Conservation (phyloP, 1,140 invertebrate species). For the Dinoponera quadriceps region DNA sequence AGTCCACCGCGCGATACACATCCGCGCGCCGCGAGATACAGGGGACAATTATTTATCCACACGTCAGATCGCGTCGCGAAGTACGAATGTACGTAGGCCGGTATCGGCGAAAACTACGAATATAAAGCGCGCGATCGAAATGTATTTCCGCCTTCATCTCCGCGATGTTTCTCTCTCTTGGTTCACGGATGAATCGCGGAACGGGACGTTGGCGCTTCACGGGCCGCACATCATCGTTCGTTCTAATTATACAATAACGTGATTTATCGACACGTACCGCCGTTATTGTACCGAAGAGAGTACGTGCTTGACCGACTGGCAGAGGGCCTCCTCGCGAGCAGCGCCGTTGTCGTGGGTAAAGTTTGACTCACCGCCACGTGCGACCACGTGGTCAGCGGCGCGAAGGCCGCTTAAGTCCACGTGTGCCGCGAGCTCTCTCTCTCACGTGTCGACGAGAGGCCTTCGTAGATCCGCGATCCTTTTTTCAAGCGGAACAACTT, state of each 20-base stretch:
- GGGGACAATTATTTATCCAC: too few species aligned
- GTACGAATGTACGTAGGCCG: too few species aligned
- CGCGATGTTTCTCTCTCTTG: not conserved
- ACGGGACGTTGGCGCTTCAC: not conserved
- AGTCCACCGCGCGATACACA: too few species aligned
- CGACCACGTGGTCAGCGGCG: slow-evolving; percentile 43
- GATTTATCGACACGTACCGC: slow-evolving; percentile 25
- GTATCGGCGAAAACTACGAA: too few species aligned
- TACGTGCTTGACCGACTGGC: slow-evolving; percentile 30
- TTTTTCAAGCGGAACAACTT: too few species aligned
- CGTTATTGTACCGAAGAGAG: slow-evolving; percentile 39
- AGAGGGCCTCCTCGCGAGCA: slow-evolving; percentile 14
- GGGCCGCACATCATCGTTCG: slow-evolving; percentile 10
- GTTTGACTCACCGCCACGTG: slow-evolving; percentile 24
- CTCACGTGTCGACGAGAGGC: slow-evolving; percentile 61
- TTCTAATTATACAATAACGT: slow-evolving; percentile 31
- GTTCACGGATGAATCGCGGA: slow-evolving; percentile 21
- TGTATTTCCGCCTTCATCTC: not conserved
- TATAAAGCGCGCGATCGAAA: not conserved
- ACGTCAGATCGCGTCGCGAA: too few species aligned
- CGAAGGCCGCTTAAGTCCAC: slow-evolving; percentile 65
- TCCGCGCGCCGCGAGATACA: too few species aligned
- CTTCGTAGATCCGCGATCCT: slow-evolving; percentile 29
- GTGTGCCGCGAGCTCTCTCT: slow-evolving; percentile 53
- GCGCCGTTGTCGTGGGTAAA: not conserved